Conservation (phyloP, 2,888 invertebrate genomes). For the Lepidocyrtinus sp. region DNA sequence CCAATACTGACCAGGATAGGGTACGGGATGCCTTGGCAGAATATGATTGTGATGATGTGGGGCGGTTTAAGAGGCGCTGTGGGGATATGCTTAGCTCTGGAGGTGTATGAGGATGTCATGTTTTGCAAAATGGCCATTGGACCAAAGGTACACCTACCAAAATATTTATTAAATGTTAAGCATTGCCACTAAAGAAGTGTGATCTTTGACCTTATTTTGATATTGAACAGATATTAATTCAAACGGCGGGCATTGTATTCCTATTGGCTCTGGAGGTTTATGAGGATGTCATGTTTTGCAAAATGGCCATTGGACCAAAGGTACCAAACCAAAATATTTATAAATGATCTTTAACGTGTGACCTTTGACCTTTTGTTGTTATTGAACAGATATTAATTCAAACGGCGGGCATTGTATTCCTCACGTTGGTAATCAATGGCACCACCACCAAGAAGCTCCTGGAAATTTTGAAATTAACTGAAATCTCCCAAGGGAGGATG, state of each 20-base stretch:
- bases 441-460: slow-evolving; percentile 76
- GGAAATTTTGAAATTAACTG: slow-evolving; percentile 75
- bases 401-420: slow-evolving; percentile 76
- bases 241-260: slow-evolving; percentile 77
- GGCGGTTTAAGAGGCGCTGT: slow-evolving; percentile 77
- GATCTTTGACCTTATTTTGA: too few species aligned
- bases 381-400: slow-evolving; percentile 77
- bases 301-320: slow-evolving; percentile 65
- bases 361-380: too few species aligned
- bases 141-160: too few species aligned
- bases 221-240: slow-evolving; percentile 77
- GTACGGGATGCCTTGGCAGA: slow-evolving; percentile 77
- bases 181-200: too few species aligned
- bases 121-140: slow-evolving; percentile 66
- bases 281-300: slow-evolving; percentile 72
- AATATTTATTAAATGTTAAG: too few species aligned
- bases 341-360: too few species aligned
- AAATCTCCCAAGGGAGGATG: slow-evolving; percentile 75
- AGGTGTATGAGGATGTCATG: slow-evolving; percentile 75
- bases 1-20: slow-evolving; percentile 76
- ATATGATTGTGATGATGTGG: slow-evolving; percentile 78
- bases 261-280: slow-evolving; percentile 77
- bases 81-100: slow-evolving; percentile 77
- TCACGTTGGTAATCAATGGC: slow-evolving; percentile 77
- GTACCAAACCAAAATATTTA: too few species aligned